These are phyloP conservation scores for Eulemur rubriventer DNA, from an alignment of 2,797 vertebrate species.

Conservation along the genomic window DNA sequence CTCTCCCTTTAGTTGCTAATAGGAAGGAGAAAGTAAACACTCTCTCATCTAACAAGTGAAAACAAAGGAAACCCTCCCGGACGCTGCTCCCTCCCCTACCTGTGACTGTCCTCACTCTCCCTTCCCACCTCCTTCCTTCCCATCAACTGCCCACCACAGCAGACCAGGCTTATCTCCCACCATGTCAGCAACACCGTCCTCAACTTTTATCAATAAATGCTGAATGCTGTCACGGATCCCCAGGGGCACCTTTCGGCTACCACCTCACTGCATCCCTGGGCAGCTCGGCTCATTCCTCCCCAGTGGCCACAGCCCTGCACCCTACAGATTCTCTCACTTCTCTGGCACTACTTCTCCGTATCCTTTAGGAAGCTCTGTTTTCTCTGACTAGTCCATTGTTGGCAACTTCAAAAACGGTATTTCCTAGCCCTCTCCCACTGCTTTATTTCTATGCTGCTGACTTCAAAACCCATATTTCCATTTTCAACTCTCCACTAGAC, in stretches of 20 bases:
- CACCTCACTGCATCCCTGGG: fast-evolving
- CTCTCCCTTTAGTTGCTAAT: not conserved
- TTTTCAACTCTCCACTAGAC: not conserved
- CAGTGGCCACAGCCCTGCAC: not conserved
- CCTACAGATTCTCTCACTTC: not conserved
- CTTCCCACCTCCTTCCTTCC: not conserved
- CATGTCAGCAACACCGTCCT: not conserved
- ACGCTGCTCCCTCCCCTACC: too few relatives aligned
- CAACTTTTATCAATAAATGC: not conserved
- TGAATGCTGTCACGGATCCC: not conserved
- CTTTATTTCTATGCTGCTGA: not conserved
- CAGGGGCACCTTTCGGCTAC: too few relatives aligned
- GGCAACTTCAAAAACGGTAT: not conserved
- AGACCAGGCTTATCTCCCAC: not conserved
- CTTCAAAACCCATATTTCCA: not conserved
- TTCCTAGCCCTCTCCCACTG: not conserved
- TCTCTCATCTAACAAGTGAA: not conserved
- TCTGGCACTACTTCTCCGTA: not conserved
- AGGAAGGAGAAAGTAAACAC: not conserved
- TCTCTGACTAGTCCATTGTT: not conserved
- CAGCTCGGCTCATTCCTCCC: not conserved
- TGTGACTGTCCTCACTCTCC: not conserved
- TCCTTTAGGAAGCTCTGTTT: not conserved
- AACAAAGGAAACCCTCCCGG: not conserved
- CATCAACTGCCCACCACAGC: not conserved